A percentile compares a stretch with the other conserved stretches of the same genome.
Conservation (phyloP, 2,888 invertebrate species). For the Pollenia amentaria region DNA sequence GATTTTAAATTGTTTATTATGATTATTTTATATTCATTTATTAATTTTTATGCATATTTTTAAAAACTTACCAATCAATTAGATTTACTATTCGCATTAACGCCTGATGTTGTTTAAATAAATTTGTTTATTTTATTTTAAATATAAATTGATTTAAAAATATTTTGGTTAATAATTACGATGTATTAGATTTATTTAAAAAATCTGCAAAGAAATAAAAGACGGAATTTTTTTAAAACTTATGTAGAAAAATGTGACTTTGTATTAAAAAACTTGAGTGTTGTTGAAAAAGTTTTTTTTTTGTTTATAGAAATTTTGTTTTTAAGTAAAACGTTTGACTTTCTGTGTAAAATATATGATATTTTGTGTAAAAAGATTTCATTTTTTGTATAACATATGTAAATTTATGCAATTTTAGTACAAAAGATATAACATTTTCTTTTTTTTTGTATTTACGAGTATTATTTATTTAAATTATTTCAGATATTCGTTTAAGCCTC, state of each 20-base stretch:
- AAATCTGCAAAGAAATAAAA: conserved; percentile 11
- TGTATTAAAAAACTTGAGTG: too few species aligned
- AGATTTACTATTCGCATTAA: background rate
- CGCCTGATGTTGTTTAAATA: background rate
- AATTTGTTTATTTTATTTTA: background rate
- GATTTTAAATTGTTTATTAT: background rate
- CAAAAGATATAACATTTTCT: too few species aligned
- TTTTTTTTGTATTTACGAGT: too few species aligned
- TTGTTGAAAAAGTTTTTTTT: too few species aligned
- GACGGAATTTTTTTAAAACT: background rate
- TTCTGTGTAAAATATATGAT: too few species aligned
- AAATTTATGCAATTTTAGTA: too few species aligned
- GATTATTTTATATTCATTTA: background rate
- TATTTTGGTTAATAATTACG: background rate
- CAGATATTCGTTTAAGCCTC: too few species aligned
- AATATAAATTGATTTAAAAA: background rate
- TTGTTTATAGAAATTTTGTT: too few species aligned
- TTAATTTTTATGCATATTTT: background rate
- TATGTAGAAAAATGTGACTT: background rate
- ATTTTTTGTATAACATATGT: too few species aligned
- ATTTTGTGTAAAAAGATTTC: too few species aligned
- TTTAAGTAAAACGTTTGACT: too few species aligned
- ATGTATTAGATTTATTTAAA: background rate
- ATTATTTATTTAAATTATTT: too few species aligned
- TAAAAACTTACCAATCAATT: conserved; percentile 33